These are phyloP conservation scores for Ormyrus nitidulus DNA, from an alignment of 2,888 invertebrate species.

Conservation along the genomic window DNA sequence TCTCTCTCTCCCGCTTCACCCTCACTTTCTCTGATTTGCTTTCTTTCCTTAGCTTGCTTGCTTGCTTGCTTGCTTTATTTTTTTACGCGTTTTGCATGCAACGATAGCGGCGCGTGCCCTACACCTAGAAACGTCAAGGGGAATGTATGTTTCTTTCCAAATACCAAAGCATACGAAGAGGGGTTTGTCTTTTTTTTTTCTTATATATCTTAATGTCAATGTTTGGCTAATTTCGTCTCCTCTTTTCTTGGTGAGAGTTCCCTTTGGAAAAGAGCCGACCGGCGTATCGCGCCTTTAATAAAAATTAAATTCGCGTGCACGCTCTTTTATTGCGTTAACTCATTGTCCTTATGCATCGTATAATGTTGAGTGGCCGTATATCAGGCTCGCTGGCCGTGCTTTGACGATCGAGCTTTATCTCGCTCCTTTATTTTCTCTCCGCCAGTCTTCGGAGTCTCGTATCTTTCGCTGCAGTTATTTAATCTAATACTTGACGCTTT, in stretches of 20 bases:
- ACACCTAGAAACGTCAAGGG: conserved; percentile 47
- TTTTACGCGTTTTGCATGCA: conserved; percentile 23
- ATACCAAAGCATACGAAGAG: conserved; percentile 50
- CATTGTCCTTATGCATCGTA: conserved; percentile 12
- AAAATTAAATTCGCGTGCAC: conserved; percentile 3
- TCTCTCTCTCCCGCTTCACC: background rate
- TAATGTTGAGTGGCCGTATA: background rate
- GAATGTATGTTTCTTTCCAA: conserved; percentile 44
- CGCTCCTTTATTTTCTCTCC: background rate
- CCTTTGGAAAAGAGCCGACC: conserved; percentile 26
- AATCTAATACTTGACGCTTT: background rate
- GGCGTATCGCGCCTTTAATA: conserved; percentile 4
- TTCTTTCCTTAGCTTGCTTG: background rate
- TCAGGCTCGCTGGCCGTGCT: background rate
- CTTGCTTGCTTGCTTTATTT: conserved; percentile 6
- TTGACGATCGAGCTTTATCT: background rate
- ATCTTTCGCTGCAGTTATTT: background rate
- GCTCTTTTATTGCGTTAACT: conserved; percentile 48
- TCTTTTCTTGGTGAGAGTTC: background rate
- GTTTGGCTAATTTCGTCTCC: conserved; percentile 16
- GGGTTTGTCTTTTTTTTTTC: conserved; percentile 17
- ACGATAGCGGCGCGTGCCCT: conserved; percentile 28
- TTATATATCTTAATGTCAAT: conserved; percentile 28
- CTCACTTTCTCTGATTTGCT: background rate
- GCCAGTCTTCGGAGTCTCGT: background rate